Evolutionary conservation across 2,888 invertebrate genomes (phyloP), one percentile per base, ranked within the genome.

Genomic region (Zygothrica quintamaculata): DNA sequence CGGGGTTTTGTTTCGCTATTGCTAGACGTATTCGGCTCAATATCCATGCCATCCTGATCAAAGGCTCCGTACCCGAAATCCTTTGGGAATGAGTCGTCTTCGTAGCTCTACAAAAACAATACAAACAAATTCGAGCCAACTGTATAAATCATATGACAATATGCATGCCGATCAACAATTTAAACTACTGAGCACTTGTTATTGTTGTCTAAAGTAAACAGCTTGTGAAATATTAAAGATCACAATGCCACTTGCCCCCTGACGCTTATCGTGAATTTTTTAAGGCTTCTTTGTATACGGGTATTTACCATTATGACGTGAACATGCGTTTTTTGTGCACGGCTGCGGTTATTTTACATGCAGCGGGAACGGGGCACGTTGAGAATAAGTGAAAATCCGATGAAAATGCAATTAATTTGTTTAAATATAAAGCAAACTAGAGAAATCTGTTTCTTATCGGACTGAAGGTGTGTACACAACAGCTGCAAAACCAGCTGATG

Each of bases 21-120:
- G 52, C 74, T 80, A 0, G 79, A 55, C 6, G 85, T 62, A 44
- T 84, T 81, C 3, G 84, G 68, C 1, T 79, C 86, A 25, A 87
- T 51, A 7, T 88, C 90, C 18, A 89, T 36, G 0, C 87, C 87
- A 85, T 96, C 96, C 58, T 95, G 96, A 89, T 97, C 97, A 87
- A 96, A 97, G 8, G 95, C 94, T 1, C 97, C 96, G 91, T 98
- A 98, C 37, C 96, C 97, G 92, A 97, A 98, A 89, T 97, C 96
- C 90, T 97, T 97, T 6, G 98, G 97, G 90, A 98, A 98, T 18
- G 93, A 93, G 29, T 93, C 93, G 81, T 93, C 93, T 88, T 92
- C 92, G 90, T 92, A 93, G 90, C 92, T 93, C 92, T 92, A 39
- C 6, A 68, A 62, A 40, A 26, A 16, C 7, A 31, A n/a, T n/a